Evolutionary conservation across 2,888 invertebrate species (phyloP).

Genomic region (Athalia cordata): DNA sequence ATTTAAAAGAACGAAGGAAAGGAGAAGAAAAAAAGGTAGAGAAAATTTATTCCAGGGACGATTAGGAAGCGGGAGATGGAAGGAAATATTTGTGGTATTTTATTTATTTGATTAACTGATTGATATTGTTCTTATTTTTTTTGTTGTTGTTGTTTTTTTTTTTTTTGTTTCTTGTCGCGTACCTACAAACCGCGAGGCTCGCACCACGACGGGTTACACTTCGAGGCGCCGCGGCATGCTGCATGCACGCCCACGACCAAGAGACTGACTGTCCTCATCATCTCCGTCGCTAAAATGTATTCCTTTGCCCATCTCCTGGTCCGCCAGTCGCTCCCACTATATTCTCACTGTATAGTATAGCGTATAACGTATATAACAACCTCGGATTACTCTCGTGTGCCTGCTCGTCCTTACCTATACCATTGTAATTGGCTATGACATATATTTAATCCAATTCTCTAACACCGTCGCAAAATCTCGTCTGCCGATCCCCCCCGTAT

Average conservation of each 20-base stretch:
- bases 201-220: slow-evolving; percentile 3
- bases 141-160: too few relatives aligned
- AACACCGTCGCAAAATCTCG: too few relatives aligned
- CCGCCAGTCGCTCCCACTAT: not conserved
- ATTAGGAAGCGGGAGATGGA: too few relatives aligned
- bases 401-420: not conserved
- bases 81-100: too few relatives aligned
- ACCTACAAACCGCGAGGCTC: not conserved
- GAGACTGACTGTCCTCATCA: slow-evolving; percentile 36
- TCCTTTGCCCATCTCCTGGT: slow-evolving; percentile 13
- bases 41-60: too few relatives aligned
- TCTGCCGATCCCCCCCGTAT: too few relatives aligned
- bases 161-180: not conserved
- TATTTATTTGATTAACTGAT: not conserved
- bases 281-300: slow-evolving; percentile 40
- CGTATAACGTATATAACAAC: not conserved
- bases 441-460: too few relatives aligned
- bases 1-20: too few relatives aligned
- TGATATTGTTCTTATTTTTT: not conserved
- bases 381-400: slow-evolving; percentile 6
- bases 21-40: too few relatives aligned
- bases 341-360: not conserved
- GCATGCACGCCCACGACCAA: slow-evolving; percentile 41
- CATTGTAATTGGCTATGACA: not conserved
- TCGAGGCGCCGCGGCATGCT: slow-evolving; percentile 41